These are phyloP conservation scores for Galbula dea DNA, from an alignment of 2,113 vertebrate genomes.

Conservation along the genomic window DNA sequence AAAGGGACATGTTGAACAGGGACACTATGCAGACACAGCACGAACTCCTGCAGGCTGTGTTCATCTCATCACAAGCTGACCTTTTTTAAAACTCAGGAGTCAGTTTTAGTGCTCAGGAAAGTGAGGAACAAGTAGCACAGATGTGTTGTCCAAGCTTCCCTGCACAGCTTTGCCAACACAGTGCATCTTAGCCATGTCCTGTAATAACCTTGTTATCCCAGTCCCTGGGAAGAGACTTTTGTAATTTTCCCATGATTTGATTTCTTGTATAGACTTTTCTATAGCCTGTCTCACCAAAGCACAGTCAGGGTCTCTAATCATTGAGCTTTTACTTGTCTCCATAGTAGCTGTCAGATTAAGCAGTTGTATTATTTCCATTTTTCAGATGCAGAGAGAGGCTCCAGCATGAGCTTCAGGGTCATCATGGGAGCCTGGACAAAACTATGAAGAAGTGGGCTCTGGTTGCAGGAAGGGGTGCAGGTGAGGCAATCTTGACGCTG, in stretches of 20 bases:
- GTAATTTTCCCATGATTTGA: constrained; percentile 5
- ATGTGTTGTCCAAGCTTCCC: not conserved
- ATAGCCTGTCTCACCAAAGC: not conserved
- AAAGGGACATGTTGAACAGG: not conserved
- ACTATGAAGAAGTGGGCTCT: not conserved
- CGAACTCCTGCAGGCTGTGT: not conserved
- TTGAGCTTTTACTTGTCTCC: not conserved
- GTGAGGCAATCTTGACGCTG: not conserved
- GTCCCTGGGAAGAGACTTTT: not conserved
- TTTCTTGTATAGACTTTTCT: not conserved
- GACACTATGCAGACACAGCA: not conserved
- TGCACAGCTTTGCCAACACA: not conserved
- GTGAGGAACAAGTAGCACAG: not conserved
- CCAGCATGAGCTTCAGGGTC: not conserved
- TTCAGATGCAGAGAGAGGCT: not conserved
- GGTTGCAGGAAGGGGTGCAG: not conserved
- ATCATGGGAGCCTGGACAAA: not conserved
- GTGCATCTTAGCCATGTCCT: not conserved
- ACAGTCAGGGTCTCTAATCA: not conserved
- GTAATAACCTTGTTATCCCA: not conserved
- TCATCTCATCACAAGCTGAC: not conserved
- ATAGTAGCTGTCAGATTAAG: not conserved
- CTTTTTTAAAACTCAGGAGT: not conserved
- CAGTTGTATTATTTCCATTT: not conserved
- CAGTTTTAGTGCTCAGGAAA: not conserved